Base-by-base conservation (phyloP, 1,140 invertebrate species). In the Dicyema japonicum region DNA sequence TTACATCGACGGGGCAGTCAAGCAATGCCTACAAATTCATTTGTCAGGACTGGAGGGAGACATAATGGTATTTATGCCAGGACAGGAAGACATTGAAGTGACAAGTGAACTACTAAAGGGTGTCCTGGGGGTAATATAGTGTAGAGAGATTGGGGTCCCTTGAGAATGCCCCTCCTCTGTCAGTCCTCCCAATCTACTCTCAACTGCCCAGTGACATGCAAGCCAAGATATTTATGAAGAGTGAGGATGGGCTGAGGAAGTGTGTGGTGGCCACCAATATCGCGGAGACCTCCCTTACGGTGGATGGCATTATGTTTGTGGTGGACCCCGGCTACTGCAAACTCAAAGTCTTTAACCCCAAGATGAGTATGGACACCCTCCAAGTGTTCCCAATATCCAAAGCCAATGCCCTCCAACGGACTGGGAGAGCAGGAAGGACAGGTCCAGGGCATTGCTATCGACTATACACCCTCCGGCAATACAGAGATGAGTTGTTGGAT, bases 261-360 rank as follows among this genome's bases (percentile, higher is more conserved):
- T 92, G 80, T 51, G 74, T 99, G 3, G 85, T 99, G 1, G 85
- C 88, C 14, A 99, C 88, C 4, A 97, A 99, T 44, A 97, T 97
- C 42, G 88, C 88, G 1, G 76, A 80, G 46, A 74, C 70, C 0
- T 75, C 70, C 5, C 46, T 75, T 0, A 75, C 70, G 21, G 62
- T 67, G 23, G 64, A 71, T 44, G 82, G 88, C 19, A 99, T 99
- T 36, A 82, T 88, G 50, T 94, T 76, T 51, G 88, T 99, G 0
- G 72, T 97, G 5, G 88, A 99, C 47, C 69, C 74, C 13, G 88
- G 88, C 3, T 97, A 82, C 47, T 99, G 88, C 50, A 99, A 99
- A 47, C 56, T 97, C 24, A 99, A 99, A 47, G 82, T 64, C 4
- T 94, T 80, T 46, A 94, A 94, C 60, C 80, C 82, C 0, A 62